Evolutionary conservation across 2,888 invertebrate genomes (phyloP), one percentile per base, ranked within the genome.

Genomic region (Nephrotoma guestfalica): DNA sequence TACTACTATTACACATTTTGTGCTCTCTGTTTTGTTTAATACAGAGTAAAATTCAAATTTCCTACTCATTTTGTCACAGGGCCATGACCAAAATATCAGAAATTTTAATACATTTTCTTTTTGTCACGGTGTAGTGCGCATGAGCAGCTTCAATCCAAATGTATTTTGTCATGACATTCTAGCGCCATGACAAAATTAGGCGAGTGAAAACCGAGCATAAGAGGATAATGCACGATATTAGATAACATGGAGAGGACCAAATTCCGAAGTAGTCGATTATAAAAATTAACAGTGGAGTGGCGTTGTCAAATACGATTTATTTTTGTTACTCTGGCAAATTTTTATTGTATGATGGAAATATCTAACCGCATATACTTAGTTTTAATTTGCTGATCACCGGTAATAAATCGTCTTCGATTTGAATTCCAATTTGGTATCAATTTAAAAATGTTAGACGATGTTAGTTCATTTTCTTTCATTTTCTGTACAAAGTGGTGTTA

Each of bases 281-380:
- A 98, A 98, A 0, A 95, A 95, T 88, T 98, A 98, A 89, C 98
- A 98, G 90, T 98, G 98, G 98, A 93, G 95, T 15, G 97, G 95
- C 7, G 90, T 95, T 41, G 92, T 94, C 1, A 89, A 89, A 0
- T n/a, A n/a, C n/a, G 93, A 95, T 89, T 97, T 96, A 89, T 97
- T 96, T 89, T 92, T 91, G 86, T 95, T 95, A 0, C 93, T 98
- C 87, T 98, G 98, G 98, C 88, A 90, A 0, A 89, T 94, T 86
- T 98, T 97, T 89, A 89, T 97, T 0, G 88, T 92, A 18, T 15
- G 15, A 6, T 15, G 5, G 4, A 15, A 18, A 9, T 7, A 0
- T 6, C 9, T 57, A 30, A 57, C 7, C 71, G 7, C 7, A 7
- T 9, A 15, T 4, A 51, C 41, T 11, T 7, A 84, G 15, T 43